Base-by-base conservation (phyloP, 2,888 invertebrate species). In the Prenolepis imparis region DNA sequence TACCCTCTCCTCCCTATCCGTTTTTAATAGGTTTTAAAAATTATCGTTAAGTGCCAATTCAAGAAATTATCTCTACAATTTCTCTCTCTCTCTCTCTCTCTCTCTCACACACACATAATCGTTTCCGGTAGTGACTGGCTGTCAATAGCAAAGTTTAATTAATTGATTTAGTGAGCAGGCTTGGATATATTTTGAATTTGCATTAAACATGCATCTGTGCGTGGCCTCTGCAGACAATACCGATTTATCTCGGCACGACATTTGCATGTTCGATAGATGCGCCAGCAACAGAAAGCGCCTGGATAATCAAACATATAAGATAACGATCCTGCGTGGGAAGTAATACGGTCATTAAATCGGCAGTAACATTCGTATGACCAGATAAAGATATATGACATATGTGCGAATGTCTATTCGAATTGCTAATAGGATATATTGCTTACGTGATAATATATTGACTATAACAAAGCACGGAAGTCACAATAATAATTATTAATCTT, bases 271-370 rank as follows among this genome's bases (percentile, higher is more conserved):
- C 44, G 74, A 59, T 80, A 74, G 74, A 80, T 74, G 36, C 74
- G 44, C 74, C 74, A 73, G 74, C n/a, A 74, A 44, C 78, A 80
- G 74, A 80, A 72, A 77, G 44, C 59, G 44, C 15, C 44, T 44
- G 36, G 59, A 80, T 80, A 73, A 80, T 80, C 78, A 80, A 77
- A 68, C 75, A 73, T 80, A 80, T 80, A 80, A 73, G 78, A 59
- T 73, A 80, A 80, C 78, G 78, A 73, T 80, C 59, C 78, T 80
- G 36, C 44, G 44, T 80, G 24, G 44, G 74, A 73, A 74, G 59
- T 32, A 80, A 80, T 48, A 73, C 18, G 57, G 44, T 32, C 74
- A 32, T 78, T 78, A 80, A 80, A 80, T 80, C 44, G 44, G 41
- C 41, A 44, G 32, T 72, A 55, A 59, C 32, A 9, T 21, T 70